Base-by-base conservation (phyloP, 2,888 invertebrate genomes). In the Luperina nickerlii region DNA sequence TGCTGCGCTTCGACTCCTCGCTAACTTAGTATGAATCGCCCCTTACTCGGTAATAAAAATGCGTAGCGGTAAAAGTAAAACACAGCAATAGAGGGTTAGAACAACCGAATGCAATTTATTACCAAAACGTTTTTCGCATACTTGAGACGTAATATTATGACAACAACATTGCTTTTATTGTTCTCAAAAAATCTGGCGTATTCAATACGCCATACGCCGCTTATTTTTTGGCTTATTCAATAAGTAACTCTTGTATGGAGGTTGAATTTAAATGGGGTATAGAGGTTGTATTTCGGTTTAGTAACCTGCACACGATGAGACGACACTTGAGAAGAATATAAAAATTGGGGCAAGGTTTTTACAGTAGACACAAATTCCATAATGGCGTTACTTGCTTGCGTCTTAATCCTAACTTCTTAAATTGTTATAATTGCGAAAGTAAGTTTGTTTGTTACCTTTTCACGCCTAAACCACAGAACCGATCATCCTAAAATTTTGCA, bases 41-140 rank as follows among this genome's bases (percentile, higher is more conserved):
- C 68, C 20, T 54, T 54, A 83, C 82, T 82, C 69, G 68, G 88
- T 89, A 90, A 90, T 90, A 90, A 90, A 92, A 92, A 91, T 90
- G 87, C 90, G 32, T 45, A 27, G 5, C 27, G 48, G 15, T 83
- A 73, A 60, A 69, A 45, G n/a, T 83, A 76, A 54, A 66, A 74
- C 78, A 57, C 85, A 76, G 83, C 80, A 79, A 86, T 72, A 78
- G 79, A 75, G 81, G 87, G 89, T 87, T 88, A 81, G 83, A 84
- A 87, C 87, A 88, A 88, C 85, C 83, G 88, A 83, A 75, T 54
- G 81, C 89, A 86, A 91, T 92, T 90, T 92, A 90, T 91, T 83
- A 80, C 82, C 57, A 20, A 82, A 85, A 84, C 88, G 81, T 85
- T 81, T 45, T 78, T 83, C 79, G 62, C 45, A 69, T 86, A 73